Base-by-base conservation (phyloP, 2,888 invertebrate species). In the Matsumyia berberina region DNA sequence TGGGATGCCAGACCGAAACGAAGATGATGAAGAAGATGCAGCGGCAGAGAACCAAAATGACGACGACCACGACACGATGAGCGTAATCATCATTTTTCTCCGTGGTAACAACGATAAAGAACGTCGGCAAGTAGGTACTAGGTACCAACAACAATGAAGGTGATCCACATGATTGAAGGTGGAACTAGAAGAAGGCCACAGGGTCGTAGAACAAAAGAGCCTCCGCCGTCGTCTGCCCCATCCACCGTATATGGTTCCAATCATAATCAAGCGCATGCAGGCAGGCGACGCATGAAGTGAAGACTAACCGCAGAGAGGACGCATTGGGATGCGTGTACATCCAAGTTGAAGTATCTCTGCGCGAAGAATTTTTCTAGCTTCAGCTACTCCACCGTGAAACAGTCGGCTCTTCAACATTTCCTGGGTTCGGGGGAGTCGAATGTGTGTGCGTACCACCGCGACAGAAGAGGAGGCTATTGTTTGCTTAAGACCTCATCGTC, bases 61-160 rank as follows among this genome's bases (percentile, higher is more conserved):
- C 62, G 17, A 17, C 37, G 62, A 51, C 15, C 60, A 58, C 12
- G 76, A 51, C 39, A 57, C 58, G 58, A 53, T 78, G 73, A 72
- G 72, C 55, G 83, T 73, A 83, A 83, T 83, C 83, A 83, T 78
- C 83, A 83, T 83, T 83, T 83, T 62, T 78, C 83, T 74, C 73
- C 83, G 39, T 55, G 51, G 69, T 55, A 70, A 78, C 78, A 73
- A 57, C 70, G 35, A 73, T 69, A 62, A 66, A 53, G 82, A 73
- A 46, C 78, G 33, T 67, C 55, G 55, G 58, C 66, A 64, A 51
- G 81, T 64, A 57, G 24, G 24, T n/a, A n/a, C n/a, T 31, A 4
- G 12, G 11, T 0, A 31, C 15, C 44, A 57, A 44, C 74, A 67
- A 79, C 62, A 62, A 69, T 57, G 33, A 73, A 62, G 78, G 74